Evolutionary conservation across 1,140 invertebrate genomes (phyloP).

Genomic region (Euura lappo): DNA sequence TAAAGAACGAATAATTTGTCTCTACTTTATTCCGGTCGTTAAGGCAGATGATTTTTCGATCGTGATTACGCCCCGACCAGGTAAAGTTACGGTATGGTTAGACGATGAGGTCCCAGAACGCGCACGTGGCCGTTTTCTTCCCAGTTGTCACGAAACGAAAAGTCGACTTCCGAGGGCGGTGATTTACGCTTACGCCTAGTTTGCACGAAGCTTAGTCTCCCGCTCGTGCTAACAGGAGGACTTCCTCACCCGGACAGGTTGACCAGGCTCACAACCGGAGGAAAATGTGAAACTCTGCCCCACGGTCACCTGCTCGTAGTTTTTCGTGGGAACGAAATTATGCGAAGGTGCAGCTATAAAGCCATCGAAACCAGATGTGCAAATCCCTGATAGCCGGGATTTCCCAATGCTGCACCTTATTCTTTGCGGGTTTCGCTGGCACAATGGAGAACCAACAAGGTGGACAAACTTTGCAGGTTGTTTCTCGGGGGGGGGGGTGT

Average conservation of each 20-base stretch:
- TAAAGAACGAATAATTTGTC: background rate
- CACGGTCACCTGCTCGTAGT: background rate
- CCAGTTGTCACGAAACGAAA: background rate
- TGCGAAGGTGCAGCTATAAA: constrained; percentile 27
- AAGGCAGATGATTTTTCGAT: background rate
- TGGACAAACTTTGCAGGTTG: constrained; percentile 1
- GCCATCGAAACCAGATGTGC: constrained; percentile 33
- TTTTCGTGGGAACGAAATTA: background rate
- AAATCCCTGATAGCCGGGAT: constrained; percentile 33
- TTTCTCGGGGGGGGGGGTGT: background rate
- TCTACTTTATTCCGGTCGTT: background rate
- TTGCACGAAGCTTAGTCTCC: background rate
- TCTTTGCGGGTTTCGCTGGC: constrained; percentile 16
- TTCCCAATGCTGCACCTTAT: constrained; percentile 17
- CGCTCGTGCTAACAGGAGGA: too few relatives aligned
- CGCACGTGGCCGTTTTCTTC: background rate
- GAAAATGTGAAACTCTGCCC: too few relatives aligned
- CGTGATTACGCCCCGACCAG: background rate
- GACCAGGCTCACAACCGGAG: too few relatives aligned
- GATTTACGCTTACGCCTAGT: background rate
- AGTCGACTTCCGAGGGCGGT: constrained; percentile 1
- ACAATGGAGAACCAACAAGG: background rate
- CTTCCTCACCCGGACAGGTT: too few relatives aligned
- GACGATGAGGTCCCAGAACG: too few relatives aligned
- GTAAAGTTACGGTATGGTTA: too few relatives aligned